Percentiles rank a stretch among this genome's conserved stretches.
phyloP scores from a whole-genome alignment of 2,113 vertebrate species.

The Rostratula benghalensis region DNA sequence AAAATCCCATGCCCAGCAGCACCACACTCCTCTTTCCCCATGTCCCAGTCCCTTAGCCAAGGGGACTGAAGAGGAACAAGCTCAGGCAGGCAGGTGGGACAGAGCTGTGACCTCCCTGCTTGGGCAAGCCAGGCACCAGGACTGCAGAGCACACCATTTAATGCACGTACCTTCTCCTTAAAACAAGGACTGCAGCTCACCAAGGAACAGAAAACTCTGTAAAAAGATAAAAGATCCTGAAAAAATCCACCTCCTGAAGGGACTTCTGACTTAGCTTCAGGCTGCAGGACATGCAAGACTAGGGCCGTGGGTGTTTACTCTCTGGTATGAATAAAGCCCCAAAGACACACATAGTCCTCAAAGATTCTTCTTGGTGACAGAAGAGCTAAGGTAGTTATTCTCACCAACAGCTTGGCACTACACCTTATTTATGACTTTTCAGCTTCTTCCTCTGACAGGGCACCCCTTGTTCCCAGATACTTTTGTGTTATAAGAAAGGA shows the following conservation, averaged over 20 bases:
- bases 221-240: neutral
- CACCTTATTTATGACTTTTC: neutral
- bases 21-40: neutral
- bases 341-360: neutral
- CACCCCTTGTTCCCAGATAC: neutral
- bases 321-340: neutral
- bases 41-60: neutral
- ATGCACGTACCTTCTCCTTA: neutral
- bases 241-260: neutral
- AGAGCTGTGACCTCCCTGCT: neutral
- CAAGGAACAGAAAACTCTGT: neutral
- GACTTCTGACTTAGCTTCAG: neutral
- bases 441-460: neutral
- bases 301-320: neutral
- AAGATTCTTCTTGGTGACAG: neutral
- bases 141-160: neutral
- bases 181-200: neutral
- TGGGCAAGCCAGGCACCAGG: neutral
- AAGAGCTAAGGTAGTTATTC: neutral
- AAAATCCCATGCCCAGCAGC: neutral
- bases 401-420: neutral
- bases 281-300: neutral
- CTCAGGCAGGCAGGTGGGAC: neutral
- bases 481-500: neutral
- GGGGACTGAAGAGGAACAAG: neutral